Evolutionary conservation across 2,888 invertebrate genomes (phyloP).

Genomic region (Cryptus viduatorius): DNA sequence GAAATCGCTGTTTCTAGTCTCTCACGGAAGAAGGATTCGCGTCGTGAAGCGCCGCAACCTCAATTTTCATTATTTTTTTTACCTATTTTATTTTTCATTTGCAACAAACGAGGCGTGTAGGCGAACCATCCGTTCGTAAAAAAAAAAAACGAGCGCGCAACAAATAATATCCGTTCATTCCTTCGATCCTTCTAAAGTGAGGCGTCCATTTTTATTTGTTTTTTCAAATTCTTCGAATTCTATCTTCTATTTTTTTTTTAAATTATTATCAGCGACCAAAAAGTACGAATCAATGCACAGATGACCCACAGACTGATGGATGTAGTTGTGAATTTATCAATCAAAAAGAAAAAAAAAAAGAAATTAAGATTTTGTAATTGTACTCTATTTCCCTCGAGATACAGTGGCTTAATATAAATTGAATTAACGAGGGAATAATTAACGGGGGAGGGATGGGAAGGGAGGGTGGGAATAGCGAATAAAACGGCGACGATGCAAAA

Average conservation of each 20-base stretch:
- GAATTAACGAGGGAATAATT: constrained; percentile 33
- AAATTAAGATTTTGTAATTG: constrained; percentile 63
- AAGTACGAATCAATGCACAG: constrained; percentile 78
- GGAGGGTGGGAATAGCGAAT: constrained; percentile 51
- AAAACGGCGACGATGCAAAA: constrained; percentile 18
- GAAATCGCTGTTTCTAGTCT: constrained; percentile 82
- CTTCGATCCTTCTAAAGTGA: constrained; percentile 66
- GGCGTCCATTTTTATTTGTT: constrained; percentile 70
- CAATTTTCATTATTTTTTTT: constrained; percentile 27
- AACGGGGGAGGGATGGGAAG: constrained; percentile 24
- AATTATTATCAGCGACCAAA: constrained; percentile 71
- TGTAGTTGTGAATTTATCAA: constrained; percentile 74
- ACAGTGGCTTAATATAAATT: constrained; percentile 68
- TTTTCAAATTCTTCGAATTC: background rate
- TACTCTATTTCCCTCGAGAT: constrained; percentile 70
- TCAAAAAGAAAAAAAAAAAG: constrained; percentile 71
- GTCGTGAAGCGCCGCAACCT: constrained; percentile 53
- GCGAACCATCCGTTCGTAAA: constrained; percentile 23
- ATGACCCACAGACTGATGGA: constrained; percentile 79
- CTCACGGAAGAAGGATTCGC: constrained; percentile 72
- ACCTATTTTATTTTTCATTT: background rate
- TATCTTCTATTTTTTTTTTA: constrained; percentile 34
- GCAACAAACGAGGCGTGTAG: background rate
- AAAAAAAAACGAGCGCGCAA: constrained; percentile 17
- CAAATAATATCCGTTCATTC: constrained; percentile 45